Conservation (phyloP, 2,797 vertebrate species). For the Catamblyrhynchus diadema region DNA sequence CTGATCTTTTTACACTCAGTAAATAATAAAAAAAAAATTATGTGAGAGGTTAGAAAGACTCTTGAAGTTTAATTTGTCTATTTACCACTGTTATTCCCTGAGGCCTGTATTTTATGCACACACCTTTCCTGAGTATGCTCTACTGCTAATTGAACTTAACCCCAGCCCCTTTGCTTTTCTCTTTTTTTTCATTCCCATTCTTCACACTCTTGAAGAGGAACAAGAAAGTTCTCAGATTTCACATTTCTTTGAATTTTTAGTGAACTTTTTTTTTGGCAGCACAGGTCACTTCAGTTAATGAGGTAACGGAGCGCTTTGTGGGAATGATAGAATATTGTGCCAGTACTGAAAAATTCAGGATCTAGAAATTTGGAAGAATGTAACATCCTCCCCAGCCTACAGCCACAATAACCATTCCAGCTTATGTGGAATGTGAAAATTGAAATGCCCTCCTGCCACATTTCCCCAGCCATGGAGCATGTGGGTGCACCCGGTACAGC, state of each 20-base stretch:
- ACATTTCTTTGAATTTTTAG: neutral
- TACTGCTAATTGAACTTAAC: slow-evolving; percentile 11
- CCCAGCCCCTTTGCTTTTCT: neutral
- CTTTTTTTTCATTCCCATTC: neutral
- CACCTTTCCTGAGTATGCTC: neutral
- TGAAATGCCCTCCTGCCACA: neutral
- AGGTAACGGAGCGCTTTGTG: neutral
- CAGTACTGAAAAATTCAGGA: neutral
- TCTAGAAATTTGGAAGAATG: neutral
- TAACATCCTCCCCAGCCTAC: neutral
- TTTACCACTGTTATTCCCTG: slow-evolving; percentile 12
- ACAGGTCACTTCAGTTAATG: neutral
- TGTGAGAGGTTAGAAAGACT: slow-evolving; percentile 4
- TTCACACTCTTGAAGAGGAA: neutral
- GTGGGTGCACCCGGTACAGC: neutral
- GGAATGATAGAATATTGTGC: neutral
- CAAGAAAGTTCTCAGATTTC: neutral
- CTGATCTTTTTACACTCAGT: neutral
- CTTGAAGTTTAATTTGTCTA: slow-evolving; percentile 25
- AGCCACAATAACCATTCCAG: neutral
- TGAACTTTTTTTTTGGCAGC: neutral
- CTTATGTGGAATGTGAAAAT: no score
- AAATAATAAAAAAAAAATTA: neutral
- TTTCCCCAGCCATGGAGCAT: rapidly evolving
- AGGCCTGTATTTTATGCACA: neutral